Base-by-base conservation (phyloP, 1,140 invertebrate species). In the Scaptomyza hsui region DNA sequence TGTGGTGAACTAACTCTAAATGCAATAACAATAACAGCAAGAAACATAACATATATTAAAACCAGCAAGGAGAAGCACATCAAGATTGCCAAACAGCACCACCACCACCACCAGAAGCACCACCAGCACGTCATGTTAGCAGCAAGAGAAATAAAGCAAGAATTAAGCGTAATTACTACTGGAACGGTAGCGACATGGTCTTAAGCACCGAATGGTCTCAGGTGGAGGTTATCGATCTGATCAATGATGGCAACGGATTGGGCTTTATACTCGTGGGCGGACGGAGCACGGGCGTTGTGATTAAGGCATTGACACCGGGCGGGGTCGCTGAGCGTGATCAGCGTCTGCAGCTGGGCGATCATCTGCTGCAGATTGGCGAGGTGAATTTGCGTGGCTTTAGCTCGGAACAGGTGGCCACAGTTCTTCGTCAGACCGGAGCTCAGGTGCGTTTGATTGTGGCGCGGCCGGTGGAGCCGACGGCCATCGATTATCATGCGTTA, bases 191-290 rank as follows among this genome's bases (percentile, higher is more conserved):
- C 48, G 64, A 10, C 41, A 95, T 95, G 94, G 94, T 95, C 78
- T 92, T 97, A 92, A 97, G 95, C 92, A 97, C 96, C 91, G 97
- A 97, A 93, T 98, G 96, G 96, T 96, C 96, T 71, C 96, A 97
- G 93, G 95, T 97, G 85, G 97, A 98, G 94, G 95, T 96, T 74
- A 96, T 98, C 89, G 96, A 97, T 92, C 93, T 98, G 61, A 93
- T 95, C 55, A 97, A 97, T 92, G 96, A 97, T 95, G 94, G 94
- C 52, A 94, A 94, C 75, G 94, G 94, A n/a, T 91, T 94, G 37
- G 94, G 94, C 53, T 99, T 99, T 92, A 98, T 98, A 51, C 97
- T 99, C 72, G 97, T 99, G 71, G 98, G 98, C 48, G 98, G 98
- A 6, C 93, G 96, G 47, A 98, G 96, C 90, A 98, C 98, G 16